These are phyloP conservation scores for Tachycineta bicolor DNA, from an alignment of 2,113 vertebrate genomes.

Conservation along the genomic window DNA sequence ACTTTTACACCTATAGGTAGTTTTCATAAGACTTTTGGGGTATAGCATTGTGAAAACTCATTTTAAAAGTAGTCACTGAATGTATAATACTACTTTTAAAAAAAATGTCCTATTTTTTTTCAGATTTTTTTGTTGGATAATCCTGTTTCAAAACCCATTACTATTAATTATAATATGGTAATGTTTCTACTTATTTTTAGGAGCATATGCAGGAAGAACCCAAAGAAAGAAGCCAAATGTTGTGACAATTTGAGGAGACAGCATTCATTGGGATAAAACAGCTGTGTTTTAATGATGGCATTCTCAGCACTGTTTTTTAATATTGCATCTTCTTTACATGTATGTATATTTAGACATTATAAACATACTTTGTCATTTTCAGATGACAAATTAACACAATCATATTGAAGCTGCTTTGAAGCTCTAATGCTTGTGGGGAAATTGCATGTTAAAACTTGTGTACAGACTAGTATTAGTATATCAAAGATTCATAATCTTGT, in stretches of 20 bases:
- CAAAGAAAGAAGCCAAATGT: constrained; percentile 86
- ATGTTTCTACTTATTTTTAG: constrained; percentile 69
- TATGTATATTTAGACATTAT: neutral
- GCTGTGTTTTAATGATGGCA: neutral
- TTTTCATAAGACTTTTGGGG: neutral
- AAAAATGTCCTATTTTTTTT: neutral
- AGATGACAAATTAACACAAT: neutral
- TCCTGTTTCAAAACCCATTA: neutral
- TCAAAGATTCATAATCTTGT: neutral
- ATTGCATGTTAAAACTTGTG: constrained; percentile 20
- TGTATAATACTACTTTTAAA: neutral
- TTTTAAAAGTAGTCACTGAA: neutral
- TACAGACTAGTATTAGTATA: neutral
- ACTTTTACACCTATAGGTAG: neutral
- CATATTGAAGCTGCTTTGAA: neutral
- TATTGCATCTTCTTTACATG: neutral
- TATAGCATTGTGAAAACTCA: neutral
- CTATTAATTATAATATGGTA: neutral
- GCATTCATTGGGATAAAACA: constrained; percentile 78
- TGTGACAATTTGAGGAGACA: constrained; percentile 85
- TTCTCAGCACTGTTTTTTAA: neutral
- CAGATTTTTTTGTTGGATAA: neutral
- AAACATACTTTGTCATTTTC: neutral
- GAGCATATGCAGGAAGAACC: constrained; percentile 84
- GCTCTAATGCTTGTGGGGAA: neutral